Evolutionary conservation across 1,140 invertebrate genomes (phyloP).

Genomic region (Cotesia glomerata): DNA sequence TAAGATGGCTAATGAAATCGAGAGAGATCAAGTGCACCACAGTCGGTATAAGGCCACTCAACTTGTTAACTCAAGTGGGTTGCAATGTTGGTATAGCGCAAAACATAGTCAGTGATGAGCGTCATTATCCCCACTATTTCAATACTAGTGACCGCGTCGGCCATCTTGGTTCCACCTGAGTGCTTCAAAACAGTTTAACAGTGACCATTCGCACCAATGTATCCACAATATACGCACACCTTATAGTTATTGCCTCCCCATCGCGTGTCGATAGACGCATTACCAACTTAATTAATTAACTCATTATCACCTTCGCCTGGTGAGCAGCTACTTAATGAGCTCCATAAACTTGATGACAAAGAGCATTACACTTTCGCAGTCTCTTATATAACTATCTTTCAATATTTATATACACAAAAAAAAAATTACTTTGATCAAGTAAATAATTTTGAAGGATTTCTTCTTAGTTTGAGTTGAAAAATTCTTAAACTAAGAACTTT

Average conservation of each 20-base stretch:
- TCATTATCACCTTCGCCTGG: conserved; percentile 45
- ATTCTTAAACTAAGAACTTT: too few relatives aligned
- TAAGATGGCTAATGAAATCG: not conserved
- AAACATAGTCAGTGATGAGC: conserved; percentile 62
- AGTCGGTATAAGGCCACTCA: not conserved
- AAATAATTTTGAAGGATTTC: too few relatives aligned
- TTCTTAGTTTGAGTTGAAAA: too few relatives aligned
- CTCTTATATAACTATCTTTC: too few relatives aligned
- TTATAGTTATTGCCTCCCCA: conserved; percentile 32
- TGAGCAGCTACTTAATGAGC: not conserved
- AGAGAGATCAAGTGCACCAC: not conserved
- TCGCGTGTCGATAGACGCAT: conserved; percentile 53
- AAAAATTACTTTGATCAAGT: too few relatives aligned
- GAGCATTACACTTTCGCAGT: not conserved
- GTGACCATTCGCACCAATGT: conserved; percentile 25
- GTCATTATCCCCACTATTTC: conserved; percentile 59
- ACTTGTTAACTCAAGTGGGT: not conserved
- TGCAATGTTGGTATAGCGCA: conserved; percentile 51
- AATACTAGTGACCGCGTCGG: conserved; percentile 51
- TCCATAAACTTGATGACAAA: not conserved
- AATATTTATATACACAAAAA: too few relatives aligned
- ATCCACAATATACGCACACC: not conserved
- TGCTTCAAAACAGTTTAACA: conserved; percentile 43
- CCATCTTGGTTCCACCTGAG: conserved; percentile 57
- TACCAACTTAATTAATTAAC: conserved; percentile 59